phyloP scores from a whole-genome alignment of 1,140 invertebrate species.

The Radopholus similis region DNA sequence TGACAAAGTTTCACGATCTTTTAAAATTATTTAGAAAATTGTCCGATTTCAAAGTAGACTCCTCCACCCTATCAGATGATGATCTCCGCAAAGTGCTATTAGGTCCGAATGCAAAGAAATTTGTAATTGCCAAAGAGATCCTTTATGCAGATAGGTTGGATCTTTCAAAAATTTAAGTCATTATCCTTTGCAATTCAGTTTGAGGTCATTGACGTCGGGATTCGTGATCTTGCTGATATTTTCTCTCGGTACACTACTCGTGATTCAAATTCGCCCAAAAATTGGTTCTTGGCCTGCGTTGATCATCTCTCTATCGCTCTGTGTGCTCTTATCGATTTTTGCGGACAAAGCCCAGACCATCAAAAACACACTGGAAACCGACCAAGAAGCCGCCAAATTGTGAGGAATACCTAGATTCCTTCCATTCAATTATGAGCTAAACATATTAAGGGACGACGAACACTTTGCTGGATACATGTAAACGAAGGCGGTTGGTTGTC shows the following conservation, averaged over 20 bases:
- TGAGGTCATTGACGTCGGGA: not conserved
- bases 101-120: conserved; percentile 21
- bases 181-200: not conserved
- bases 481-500: not conserved
- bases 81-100: conserved; percentile 20
- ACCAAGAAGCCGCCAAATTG: not conserved
- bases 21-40: not conserved
- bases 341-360: not conserved
- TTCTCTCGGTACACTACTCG: too few relatives aligned
- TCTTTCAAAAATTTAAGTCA: not conserved
- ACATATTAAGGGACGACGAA: conserved; percentile 5
- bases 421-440: not conserved
- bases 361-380: not conserved
- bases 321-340: not conserved
- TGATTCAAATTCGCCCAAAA: too few relatives aligned
- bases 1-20: not conserved
- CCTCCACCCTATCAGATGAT: conserved; percentile 18
- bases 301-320: too few relatives aligned
- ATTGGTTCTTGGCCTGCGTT: too few relatives aligned
- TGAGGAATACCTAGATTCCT: not conserved
- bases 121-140: conserved; percentile 22
- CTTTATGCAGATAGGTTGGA: conserved; percentile 27
- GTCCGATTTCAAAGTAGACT: not conserved
- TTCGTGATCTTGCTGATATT: too few relatives aligned
- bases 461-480: conserved; percentile 1